Percentiles rank a stretch among this genome's conserved stretches.
Evolutionary conservation across 2,797 vertebrate species (phyloP).

Genomic region (Catostomus latipinnis): DNA sequence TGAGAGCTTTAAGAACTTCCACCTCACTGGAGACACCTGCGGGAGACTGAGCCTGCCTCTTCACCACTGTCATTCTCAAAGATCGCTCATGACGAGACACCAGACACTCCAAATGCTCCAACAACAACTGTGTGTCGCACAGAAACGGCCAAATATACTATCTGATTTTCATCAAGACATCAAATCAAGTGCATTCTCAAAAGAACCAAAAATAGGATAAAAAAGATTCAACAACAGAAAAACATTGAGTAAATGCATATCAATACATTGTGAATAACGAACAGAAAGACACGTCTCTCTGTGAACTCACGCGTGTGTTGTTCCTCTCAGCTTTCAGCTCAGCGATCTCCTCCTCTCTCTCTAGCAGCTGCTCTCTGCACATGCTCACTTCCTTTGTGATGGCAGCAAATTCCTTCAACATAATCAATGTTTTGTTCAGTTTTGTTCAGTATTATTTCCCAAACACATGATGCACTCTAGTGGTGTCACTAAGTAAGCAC

Average conservation of each 20-base stretch:
- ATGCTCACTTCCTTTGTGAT: conserved; percentile 91
- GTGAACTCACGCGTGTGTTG: conserved; percentile 79
- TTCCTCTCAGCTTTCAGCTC: conserved; percentile 91
- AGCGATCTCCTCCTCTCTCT: conserved; percentile 90
- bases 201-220: too few relatives aligned
- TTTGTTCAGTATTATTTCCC: not conserved
- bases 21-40: conserved; percentile 98
- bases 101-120: conserved; percentile 96
- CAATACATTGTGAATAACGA: too few relatives aligned
- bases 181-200: too few relatives aligned
- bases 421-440: not conserved
- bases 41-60: conserved; percentile 95
- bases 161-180: too few relatives aligned
- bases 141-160: not conserved
- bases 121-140: conserved; percentile 78
- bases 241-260: too few relatives aligned
- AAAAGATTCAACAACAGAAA: too few relatives aligned
- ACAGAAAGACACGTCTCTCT: not conserved
- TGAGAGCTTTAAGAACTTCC: conserved; percentile 97
- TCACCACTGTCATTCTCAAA: conserved; percentile 96
- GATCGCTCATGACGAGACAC: conserved; percentile 95
- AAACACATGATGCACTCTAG: not conserved
- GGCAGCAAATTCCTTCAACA: conserved; percentile 88
- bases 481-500: too few relatives aligned
- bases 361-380: conserved; percentile 91